Conservation (phyloP, 2,888 invertebrate species). For the Clivina fossor region DNA sequence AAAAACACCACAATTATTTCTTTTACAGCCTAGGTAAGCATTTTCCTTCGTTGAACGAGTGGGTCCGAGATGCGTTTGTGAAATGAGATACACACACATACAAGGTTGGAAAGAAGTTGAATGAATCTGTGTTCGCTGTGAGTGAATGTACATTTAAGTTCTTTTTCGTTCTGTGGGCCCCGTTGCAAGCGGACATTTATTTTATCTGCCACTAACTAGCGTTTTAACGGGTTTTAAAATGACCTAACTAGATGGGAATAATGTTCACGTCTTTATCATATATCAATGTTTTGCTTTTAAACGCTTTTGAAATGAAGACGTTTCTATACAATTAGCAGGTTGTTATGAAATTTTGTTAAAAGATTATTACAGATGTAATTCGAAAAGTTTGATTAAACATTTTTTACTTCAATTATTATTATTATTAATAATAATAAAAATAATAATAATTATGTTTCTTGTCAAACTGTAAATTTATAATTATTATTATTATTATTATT, state of each 20-base stretch:
- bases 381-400: no score
- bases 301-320: slow-evolving; percentile 8
- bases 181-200: slow-evolving; percentile 21
- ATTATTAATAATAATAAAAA: no score
- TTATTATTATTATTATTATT: no score
- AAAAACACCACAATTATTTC: slow-evolving; percentile 46
- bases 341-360: no score
- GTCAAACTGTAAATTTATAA: no score
- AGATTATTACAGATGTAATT: no score
- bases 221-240: slow-evolving; percentile 31
- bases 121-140: slow-evolving; percentile 15
- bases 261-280: slow-evolving; percentile 10
- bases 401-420: no score
- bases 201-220: slow-evolving; percentile 27
- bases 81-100: no score
- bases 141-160: not conserved
- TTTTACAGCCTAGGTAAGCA: slow-evolving; percentile 34
- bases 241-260: slow-evolving; percentile 27
- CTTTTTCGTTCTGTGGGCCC: slow-evolving; percentile 14
- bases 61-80: no score
- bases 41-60: no score
- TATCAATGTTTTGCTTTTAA: slow-evolving; percentile 6
- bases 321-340: not conserved
- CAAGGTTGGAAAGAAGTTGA: not conserved
- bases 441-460: no score